Conservation (phyloP, 2,797 vertebrate genomes). For the Sternotherus odoratus region DNA sequence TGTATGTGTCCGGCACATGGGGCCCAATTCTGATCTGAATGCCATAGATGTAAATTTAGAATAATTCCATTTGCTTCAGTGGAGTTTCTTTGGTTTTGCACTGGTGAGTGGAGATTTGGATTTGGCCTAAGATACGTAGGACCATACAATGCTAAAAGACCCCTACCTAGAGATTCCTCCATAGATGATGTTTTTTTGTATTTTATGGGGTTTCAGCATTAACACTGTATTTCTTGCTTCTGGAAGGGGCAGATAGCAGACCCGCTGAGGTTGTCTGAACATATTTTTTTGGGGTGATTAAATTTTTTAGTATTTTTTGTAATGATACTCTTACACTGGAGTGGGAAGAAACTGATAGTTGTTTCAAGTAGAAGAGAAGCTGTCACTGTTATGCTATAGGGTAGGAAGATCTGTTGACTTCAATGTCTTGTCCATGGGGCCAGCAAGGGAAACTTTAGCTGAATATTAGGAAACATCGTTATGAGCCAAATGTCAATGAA, state of each 20-base stretch:
- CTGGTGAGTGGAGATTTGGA: neutral
- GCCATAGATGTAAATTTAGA: neutral
- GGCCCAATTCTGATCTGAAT: neutral
- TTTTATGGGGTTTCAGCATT: neutral
- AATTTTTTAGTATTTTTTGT: neutral
- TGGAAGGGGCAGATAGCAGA: neutral
- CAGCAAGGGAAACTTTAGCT: neutral
- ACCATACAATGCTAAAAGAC: neutral
- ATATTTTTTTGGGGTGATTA: accelerated
- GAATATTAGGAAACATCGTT: neutral
- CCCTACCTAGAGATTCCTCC: neutral
- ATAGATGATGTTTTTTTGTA: neutral
- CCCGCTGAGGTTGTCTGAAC: neutral
- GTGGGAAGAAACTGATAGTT: accelerated
- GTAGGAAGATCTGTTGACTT: neutral
- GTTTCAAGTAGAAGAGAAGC: neutral
- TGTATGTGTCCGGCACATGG: neutral
- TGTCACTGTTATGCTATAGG: neutral
- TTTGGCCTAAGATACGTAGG: neutral
- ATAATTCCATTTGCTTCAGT: neutral
- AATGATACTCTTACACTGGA: neutral
- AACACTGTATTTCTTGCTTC: neutral
- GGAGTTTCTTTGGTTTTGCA: neutral
- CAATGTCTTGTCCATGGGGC: accelerated
- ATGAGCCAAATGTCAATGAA: neutral